Conservation (phyloP, 2,113 vertebrate genomes). For the Sciurus niger region DNA sequence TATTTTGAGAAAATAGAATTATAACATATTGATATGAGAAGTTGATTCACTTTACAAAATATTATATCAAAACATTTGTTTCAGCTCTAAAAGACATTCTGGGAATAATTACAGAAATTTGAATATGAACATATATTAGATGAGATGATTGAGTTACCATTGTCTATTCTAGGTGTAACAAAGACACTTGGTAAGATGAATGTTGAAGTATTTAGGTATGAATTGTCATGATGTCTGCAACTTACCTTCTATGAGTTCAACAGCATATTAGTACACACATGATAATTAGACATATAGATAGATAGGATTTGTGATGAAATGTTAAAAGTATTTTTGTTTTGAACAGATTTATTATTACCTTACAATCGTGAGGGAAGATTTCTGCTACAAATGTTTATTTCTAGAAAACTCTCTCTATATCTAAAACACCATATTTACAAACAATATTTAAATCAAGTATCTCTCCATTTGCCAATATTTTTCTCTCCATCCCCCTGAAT, state of each 20-base stretch:
- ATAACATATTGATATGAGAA: constrained; percentile 34
- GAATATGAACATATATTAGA: not conserved
- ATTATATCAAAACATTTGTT: constrained; percentile 47
- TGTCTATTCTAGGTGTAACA: not conserved
- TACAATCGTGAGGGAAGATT: not conserved
- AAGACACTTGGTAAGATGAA: not conserved
- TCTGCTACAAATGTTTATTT: constrained; percentile 5
- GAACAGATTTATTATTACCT: not conserved
- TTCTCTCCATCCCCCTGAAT: not conserved
- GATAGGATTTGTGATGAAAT: constrained; percentile 12
- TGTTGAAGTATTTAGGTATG: not conserved
- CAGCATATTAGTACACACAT: not conserved
- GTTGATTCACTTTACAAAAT: constrained; percentile 70
- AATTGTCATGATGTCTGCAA: not conserved
- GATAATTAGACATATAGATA: not conserved
- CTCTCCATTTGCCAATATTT: constrained; percentile 43
- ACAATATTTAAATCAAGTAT: not conserved
- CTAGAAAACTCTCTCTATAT: constrained; percentile 24
- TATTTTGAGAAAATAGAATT: constrained; percentile 72
- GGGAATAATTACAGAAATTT: constrained; percentile 4
- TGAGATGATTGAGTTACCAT: not conserved
- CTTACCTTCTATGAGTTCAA: not conserved
- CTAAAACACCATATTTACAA: not conserved
- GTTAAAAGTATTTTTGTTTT: constrained; percentile 55
- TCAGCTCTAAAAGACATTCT: constrained; percentile 42